These are phyloP conservation scores for Thereva unica DNA, from an alignment of 2,888 invertebrate species.

Conservation along the genomic window DNA sequence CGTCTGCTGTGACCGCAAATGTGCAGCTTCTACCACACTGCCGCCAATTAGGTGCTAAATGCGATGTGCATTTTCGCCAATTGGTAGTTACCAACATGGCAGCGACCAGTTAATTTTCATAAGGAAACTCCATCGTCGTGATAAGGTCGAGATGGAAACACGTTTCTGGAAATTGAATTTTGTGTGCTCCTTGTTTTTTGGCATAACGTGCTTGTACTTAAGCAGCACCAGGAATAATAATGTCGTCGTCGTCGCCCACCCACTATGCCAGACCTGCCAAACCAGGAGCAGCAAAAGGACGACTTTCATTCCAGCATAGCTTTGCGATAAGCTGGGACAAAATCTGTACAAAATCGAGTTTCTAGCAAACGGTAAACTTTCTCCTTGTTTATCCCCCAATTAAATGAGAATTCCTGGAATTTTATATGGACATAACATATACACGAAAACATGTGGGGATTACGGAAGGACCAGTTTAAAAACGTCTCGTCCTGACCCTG, in stretches of 20 bases:
- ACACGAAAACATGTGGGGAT: too few relatives aligned
- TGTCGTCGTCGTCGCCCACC: too few relatives aligned
- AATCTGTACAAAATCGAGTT: constrained; percentile 23
- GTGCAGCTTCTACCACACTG: constrained; percentile 19
- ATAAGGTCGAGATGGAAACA: constrained; percentile 37
- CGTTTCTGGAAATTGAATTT: constrained; percentile 36
- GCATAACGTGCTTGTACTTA: constrained; percentile 25
- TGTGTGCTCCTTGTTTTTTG: constrained; percentile 25
- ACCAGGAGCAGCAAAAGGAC: constrained; percentile 2
- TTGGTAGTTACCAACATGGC: constrained; percentile 4
- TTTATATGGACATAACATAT: background rate
- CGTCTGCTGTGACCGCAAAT: constrained; percentile 18
- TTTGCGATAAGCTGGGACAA: too few relatives aligned
- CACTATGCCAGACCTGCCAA: background rate
- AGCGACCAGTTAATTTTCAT: constrained; percentile 34
- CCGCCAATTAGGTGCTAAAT: constrained; percentile 36
- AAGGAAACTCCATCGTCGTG: constrained; percentile 23
- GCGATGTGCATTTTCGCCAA: constrained; percentile 32
- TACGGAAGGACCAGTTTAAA: too few relatives aligned
- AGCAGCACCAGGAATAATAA: constrained; percentile 12
- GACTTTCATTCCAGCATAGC: too few relatives aligned
- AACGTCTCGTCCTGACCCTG: too few relatives aligned
- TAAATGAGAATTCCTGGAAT: constrained; percentile 16
- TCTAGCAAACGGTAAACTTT: constrained; percentile 23
- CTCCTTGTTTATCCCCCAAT: constrained; percentile 27